Percentiles rank a stretch among this genome's conserved stretches.
These are phyloP conservation scores for Otocyon megalotis DNA, from an alignment of 2,113 vertebrate genomes.

Conservation along the genomic window DNA sequence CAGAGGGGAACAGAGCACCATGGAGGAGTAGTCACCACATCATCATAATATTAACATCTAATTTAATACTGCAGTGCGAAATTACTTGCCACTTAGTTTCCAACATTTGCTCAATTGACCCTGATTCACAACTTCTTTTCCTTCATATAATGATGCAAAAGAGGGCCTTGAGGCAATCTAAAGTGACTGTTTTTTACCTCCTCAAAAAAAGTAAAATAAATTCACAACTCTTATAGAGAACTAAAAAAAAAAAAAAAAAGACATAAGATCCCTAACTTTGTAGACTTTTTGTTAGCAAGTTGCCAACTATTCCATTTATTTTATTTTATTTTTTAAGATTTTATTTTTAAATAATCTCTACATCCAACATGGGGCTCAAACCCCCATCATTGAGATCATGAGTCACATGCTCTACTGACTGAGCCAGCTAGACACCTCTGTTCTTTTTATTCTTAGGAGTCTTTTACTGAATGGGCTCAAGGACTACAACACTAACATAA, in stretches of 20 bases:
- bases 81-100: slow-evolving; percentile 22
- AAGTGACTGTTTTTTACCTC: neutral
- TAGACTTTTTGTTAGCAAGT: neutral
- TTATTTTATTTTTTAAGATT: neutral
- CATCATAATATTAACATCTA: neutral
- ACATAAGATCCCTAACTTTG: neutral
- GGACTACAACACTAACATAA: neutral
- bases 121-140: neutral
- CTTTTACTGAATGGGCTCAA: slow-evolving; percentile 20
- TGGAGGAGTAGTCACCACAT: neutral
- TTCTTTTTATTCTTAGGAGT: slow-evolving; percentile 19
- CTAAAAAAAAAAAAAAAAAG: slow-evolving; percentile 27
- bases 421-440: neutral
- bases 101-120: slow-evolving; percentile 4
- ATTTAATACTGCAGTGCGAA: neutral
- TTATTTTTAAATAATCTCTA: neutral
- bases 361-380: neutral
- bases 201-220: slow-evolving; percentile 60
- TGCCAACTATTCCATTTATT: neutral
- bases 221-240: neutral
- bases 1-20: neutral
- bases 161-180: neutral
- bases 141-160: neutral
- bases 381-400: neutral
- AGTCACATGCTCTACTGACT: neutral